Evolutionary conservation across 2,113 vertebrate genomes (phyloP), one percentile per base, ranked within the genome.

Genomic region (Dromas ardeola): DNA sequence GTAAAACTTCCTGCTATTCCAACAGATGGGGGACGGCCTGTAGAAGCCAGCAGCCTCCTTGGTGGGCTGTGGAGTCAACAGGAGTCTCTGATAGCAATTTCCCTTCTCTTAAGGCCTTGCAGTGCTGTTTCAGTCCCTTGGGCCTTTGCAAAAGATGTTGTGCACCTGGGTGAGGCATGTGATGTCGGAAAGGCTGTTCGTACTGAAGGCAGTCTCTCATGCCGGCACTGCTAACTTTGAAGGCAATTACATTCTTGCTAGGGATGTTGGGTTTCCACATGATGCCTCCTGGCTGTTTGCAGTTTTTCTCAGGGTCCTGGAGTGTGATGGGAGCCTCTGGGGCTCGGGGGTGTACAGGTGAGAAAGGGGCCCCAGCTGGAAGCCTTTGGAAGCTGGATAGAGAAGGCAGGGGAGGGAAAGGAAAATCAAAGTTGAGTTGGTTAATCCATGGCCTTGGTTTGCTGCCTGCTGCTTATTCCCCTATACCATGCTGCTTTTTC

Each of bases 1-100:
- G 81, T 89, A 95, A 95, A 96, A 95, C 91, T 95, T 96, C 94
- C 96, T 95, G 92, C 96, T 97, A 95, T 96, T 97, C 77, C 86
- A 95, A 95, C 96, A 96, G 96, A 97, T 97, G 96, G 93, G 93
- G 88, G 95, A 96, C 3, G 77, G 95, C 93, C 93, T 89, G 94
- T 81, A 89, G 95, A 95, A 96, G 78, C 83, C 86, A 97, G 81
- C 91, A 93, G 86, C 89, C 61, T 96, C 97, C 92, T 95, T 96
- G 97, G 95, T 97, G 95, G 92, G 96, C 92, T 95, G 42, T 81
- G 56, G 77, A 97, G 77, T 96, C 86, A 0, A 96, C 84, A 97
- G 93, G 96, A 95, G 36, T 90, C 73, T 88, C 53, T 95, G 81
- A 95, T 87, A 96, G 93, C 88, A 96, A 97, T 97, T 97, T 95